These are phyloP conservation scores for Nannoperca obscura DNA, from an alignment of 2,797 vertebrate species.

Conservation along the genomic window DNA sequence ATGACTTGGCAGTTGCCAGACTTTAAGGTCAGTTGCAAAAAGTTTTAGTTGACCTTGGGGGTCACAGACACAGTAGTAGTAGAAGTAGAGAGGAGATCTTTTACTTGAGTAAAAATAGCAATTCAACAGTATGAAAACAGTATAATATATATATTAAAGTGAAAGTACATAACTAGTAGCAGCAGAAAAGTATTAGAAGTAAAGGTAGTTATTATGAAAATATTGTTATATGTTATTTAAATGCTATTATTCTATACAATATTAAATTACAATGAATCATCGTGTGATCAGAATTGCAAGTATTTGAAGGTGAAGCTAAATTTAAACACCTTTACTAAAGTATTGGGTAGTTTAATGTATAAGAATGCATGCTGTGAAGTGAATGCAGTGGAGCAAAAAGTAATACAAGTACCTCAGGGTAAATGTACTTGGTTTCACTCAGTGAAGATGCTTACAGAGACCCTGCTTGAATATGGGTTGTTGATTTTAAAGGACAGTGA, in stretches of 20 bases:
- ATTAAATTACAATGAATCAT: neutral
- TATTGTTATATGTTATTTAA: neutral
- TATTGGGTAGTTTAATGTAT: neutral
- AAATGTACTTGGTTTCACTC: neutral
- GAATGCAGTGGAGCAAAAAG: neutral
- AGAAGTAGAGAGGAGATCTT: no score
- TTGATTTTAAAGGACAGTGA: neutral
- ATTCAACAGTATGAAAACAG: neutral
- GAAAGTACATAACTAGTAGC: neutral
- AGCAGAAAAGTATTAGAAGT: neutral
- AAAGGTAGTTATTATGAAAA: neutral
- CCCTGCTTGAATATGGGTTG: neutral
- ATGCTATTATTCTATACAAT: neutral
- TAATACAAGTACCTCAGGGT: neutral
- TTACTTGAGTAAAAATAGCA: neutral
- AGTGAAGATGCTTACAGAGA: neutral
- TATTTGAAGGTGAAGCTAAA: neutral
- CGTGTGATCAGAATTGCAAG: neutral
- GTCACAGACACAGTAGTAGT: no score
- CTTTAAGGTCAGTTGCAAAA: neutral
- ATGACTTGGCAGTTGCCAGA: neutral
- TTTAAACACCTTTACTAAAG: neutral
- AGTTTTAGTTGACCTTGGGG: neutral
- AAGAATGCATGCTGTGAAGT: neutral
- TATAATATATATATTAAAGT: no score